Percentiles rank a stretch among this genome's conserved stretches.
Evolutionary conservation across 2,113 vertebrate species (phyloP).

Genomic region (Salvelinus fontinalis): DNA sequence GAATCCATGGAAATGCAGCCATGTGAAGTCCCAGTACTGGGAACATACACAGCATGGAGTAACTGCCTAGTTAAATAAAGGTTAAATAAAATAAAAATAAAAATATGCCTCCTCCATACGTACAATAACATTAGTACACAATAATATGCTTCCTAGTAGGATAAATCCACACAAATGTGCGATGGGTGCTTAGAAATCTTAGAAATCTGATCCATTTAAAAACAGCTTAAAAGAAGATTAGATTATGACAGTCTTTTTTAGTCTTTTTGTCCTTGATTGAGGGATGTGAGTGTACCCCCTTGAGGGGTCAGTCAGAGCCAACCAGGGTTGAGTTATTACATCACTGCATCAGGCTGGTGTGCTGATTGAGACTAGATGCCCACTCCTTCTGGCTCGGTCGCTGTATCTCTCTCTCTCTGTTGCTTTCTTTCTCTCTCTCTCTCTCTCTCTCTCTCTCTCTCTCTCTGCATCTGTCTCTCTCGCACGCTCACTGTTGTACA

Average conservation of each 20-base stretch:
- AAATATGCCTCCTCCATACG: too few species aligned
- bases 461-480: neutral
- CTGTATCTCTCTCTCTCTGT: neutral
- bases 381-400: neutral
- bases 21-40: too few species aligned
- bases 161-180: neutral
- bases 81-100: too few species aligned
- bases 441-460: neutral
- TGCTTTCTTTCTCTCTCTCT: constrained; percentile 3
- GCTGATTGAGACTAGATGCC: neutral
- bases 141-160: too few species aligned
- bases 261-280: neutral
- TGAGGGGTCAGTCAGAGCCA: neutral
- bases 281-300: neutral
- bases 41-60: too few species aligned
- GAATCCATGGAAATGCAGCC: too few species aligned
- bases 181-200: neutral
- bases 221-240: neutral
- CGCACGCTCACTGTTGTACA: neutral
- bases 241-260: neutral
- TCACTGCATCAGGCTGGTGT: neutral
- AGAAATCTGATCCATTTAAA: constrained; percentile 7
- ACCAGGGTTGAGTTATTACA: neutral
- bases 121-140: too few species aligned
- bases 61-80: too few species aligned